phyloP scores from a whole-genome alignment of 2,888 invertebrate species.

The Cotesia congregata region DNA sequence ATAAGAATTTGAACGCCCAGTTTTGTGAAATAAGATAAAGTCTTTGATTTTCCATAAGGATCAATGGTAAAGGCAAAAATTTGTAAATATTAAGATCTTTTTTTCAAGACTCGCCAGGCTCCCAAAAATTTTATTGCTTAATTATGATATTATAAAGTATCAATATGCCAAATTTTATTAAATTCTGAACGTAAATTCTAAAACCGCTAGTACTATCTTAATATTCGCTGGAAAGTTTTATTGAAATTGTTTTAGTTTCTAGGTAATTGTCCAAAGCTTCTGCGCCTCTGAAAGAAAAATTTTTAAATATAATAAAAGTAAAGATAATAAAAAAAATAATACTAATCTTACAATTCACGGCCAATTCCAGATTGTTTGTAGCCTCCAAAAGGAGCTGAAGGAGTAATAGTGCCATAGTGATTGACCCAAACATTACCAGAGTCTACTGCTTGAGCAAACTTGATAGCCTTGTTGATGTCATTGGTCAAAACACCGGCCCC shows the following conservation, averaged over 20 bases:
- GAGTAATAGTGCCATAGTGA: slow-evolving; percentile 76
- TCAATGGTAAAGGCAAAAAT: too few relatives aligned
- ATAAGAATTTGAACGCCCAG: too few relatives aligned
- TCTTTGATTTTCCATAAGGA: too few relatives aligned
- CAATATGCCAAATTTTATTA: too few relatives aligned
- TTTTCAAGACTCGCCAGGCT: too few relatives aligned
- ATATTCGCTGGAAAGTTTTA: slow-evolving; percentile 59
- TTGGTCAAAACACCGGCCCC: slow-evolving; percentile 88
- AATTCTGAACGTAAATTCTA: too few relatives aligned
- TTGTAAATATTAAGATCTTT: too few relatives aligned
- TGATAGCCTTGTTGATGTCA: slow-evolving; percentile 82
- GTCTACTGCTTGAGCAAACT: slow-evolving; percentile 81
- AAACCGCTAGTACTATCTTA: too few relatives aligned
- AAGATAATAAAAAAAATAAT: background rate
- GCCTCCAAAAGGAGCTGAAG: slow-evolving; percentile 88
- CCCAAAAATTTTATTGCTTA: too few relatives aligned
- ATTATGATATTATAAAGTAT: too few relatives aligned
- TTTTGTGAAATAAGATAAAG: too few relatives aligned
- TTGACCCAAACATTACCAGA: slow-evolving; percentile 90
- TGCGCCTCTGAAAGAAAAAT: slow-evolving; percentile 75
- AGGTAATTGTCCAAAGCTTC: slow-evolving; percentile 82
- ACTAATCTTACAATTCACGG: slow-evolving; percentile 73
- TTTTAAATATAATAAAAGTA: background rate
- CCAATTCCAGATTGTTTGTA: slow-evolving; percentile 89
- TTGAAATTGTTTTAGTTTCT: slow-evolving; percentile 82